These are phyloP conservation scores for Cheirogaleus medius DNA, from an alignment of 2,113 vertebrate species.

Conservation along the genomic window DNA sequence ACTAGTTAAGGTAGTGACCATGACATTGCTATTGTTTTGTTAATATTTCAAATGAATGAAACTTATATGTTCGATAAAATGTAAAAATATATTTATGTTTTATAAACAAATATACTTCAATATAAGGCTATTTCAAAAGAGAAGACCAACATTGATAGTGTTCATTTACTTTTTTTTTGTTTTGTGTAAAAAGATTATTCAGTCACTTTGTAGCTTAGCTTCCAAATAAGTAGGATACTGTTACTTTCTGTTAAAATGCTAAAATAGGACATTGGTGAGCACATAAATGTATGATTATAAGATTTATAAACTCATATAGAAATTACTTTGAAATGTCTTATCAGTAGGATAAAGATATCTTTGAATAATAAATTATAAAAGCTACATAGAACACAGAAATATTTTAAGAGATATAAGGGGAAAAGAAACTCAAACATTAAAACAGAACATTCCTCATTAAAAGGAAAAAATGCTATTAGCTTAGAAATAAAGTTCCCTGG, in stretches of 20 bases:
- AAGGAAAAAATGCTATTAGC: not conserved
- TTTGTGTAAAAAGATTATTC: not conserved
- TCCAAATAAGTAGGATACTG: not conserved
- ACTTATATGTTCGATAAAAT: not conserved
- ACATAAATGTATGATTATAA: not conserved
- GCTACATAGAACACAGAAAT: not conserved
- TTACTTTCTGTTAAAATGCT: slow-evolving; percentile 11
- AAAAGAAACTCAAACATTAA: not conserved
- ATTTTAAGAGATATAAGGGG: not conserved
- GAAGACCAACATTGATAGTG: not conserved
- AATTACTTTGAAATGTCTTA: not conserved
- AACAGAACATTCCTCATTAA: slow-evolving; percentile 1
- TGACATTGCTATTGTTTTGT: not conserved
- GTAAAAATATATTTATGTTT: not conserved
- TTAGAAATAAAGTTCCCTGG: slow-evolving; percentile 49
- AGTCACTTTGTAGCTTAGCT: not conserved
- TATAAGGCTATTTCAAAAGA: slow-evolving; percentile 19
- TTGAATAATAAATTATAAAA: not conserved
- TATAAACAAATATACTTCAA: not conserved
- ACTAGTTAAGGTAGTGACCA: not conserved
- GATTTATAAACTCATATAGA: not conserved
- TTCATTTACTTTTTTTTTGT: not conserved
- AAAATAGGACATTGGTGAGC: not conserved
- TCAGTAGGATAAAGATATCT: not conserved
- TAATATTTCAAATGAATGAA: not conserved